Conservation (phyloP, 2,113 vertebrate genomes). For the Phalacrocorax carbo region DNA sequence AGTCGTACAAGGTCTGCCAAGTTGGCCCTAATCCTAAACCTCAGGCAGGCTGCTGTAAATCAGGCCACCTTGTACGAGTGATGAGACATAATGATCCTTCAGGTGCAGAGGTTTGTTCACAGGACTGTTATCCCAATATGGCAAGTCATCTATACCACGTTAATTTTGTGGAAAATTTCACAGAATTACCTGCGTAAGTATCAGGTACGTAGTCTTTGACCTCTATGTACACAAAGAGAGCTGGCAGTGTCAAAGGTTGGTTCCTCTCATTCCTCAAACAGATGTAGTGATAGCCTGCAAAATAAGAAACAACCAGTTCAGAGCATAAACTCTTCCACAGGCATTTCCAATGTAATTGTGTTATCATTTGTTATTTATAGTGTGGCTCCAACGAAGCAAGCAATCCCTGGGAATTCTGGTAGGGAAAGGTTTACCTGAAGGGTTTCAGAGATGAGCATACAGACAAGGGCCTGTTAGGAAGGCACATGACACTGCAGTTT, state of each 20-base stretch:
- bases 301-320: not conserved
- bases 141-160: not conserved
- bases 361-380: not conserved
- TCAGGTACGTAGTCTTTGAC: slow-evolving; percentile 98
- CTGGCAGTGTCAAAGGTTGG: slow-evolving; percentile 87
- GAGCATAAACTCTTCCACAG: not conserved
- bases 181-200: slow-evolving; percentile 88
- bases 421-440: not conserved
- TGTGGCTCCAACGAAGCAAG: not conserved
- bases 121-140: not conserved
- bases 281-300: slow-evolving; percentile 93
- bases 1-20: not conserved
- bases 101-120: not conserved
- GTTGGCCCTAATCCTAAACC: not conserved
- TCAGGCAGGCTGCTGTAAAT: not conserved
- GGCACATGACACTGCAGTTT: not conserved
- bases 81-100: not conserved
- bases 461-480: not conserved
- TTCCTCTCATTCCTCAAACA: slow-evolving; percentile 95
- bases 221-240: slow-evolving; percentile 94
- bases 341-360: not conserved
- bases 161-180: not conserved
- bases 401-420: not conserved
- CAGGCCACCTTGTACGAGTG: not conserved
- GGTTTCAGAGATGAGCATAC: not conserved